These are phyloP conservation scores for Phylloscopus collybita DNA, from an alignment of 2,797 vertebrate genomes.

Conservation along the genomic window DNA sequence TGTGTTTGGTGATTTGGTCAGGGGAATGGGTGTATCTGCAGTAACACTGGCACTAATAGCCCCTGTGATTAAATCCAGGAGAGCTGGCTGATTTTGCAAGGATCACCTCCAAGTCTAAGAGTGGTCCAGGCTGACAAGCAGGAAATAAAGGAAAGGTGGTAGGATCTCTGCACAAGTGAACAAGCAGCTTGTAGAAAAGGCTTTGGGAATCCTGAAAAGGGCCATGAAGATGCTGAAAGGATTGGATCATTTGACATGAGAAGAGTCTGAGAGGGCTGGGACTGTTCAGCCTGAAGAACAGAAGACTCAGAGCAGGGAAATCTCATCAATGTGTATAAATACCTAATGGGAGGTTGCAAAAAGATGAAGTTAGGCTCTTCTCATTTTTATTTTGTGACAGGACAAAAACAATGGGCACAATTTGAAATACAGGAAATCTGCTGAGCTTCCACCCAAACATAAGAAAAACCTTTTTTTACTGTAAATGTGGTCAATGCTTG, in stretches of 20 bases:
- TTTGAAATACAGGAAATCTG: background rate
- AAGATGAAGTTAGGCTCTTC: background rate
- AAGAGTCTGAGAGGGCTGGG: background rate
- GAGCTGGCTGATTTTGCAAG: background rate
- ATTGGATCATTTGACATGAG: background rate
- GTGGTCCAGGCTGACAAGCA: background rate
- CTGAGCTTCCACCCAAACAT: background rate
- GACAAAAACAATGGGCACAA: background rate
- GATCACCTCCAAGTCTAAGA: background rate
- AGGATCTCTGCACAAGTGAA: background rate
- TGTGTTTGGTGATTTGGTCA: background rate
- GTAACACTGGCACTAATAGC: background rate
- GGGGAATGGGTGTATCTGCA: background rate
- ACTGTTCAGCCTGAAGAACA: background rate
- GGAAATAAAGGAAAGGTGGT: background rate
- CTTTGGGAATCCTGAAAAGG: background rate
- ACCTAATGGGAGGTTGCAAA: background rate
- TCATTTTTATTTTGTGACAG: background rate
- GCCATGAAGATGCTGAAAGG: background rate
- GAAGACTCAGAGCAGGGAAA: background rate
- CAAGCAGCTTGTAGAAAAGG: background rate
- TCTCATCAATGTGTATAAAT: background rate
- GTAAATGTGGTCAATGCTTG: fast-evolving
- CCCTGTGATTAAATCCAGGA: background rate
- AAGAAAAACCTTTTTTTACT: background rate